Evolutionary conservation across 2,113 vertebrate genomes (phyloP).

Genomic region (Monopterus albus): DNA sequence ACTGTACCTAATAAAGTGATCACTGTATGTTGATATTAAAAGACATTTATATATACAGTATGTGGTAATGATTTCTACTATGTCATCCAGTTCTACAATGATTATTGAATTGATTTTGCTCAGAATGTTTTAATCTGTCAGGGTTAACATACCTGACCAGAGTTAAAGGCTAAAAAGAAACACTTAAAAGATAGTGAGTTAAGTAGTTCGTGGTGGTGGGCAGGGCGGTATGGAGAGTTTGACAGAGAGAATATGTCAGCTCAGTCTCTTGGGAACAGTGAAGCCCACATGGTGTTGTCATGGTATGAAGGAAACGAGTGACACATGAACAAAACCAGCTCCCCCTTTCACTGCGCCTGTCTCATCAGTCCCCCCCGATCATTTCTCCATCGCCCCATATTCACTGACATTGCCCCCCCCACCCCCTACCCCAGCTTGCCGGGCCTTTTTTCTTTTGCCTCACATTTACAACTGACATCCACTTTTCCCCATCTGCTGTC

Average conservation of each 20-base stretch:
- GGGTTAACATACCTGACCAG: neutral
- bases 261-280: slow-evolving; percentile 61
- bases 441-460: slow-evolving; percentile 41
- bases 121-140: neutral
- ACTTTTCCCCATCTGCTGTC: slow-evolving; percentile 29
- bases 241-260: slow-evolving; percentile 68
- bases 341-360: slow-evolving; percentile 58
- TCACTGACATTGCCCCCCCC: slow-evolving; percentile 41
- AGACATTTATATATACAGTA: neutral
- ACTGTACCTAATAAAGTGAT: neutral
- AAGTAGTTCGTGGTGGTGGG: slow-evolving; percentile 36
- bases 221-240: slow-evolving; percentile 19
- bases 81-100: neutral
- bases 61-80: neutral
- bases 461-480: slow-evolving; percentile 50
- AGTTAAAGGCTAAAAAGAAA: slow-evolving; percentile 10
- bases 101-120: neutral
- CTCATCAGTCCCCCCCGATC: slow-evolving; percentile 67
- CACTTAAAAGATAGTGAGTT: slow-evolving; percentile 33
- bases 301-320: slow-evolving; percentile 68
- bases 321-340: slow-evolving; percentile 72
- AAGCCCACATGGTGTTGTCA: slow-evolving; percentile 79
- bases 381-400: slow-evolving; percentile 68
- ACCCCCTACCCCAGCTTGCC: slow-evolving; percentile 8
- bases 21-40: neutral